Conservation (phyloP, 1,140 invertebrate genomes). For the Portunus trituberculatus region DNA sequence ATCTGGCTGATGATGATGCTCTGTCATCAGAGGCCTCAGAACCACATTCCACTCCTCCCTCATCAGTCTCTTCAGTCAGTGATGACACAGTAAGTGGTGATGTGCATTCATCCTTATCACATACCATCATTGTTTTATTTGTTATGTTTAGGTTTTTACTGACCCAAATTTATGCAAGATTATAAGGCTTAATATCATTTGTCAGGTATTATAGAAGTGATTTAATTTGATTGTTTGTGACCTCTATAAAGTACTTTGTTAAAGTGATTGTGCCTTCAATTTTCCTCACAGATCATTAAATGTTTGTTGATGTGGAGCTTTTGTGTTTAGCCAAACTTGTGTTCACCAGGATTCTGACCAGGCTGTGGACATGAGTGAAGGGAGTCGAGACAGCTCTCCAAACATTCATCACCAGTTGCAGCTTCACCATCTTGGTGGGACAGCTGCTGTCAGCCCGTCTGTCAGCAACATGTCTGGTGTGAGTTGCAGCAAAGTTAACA, state of each 20-base stretch:
- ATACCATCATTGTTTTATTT: too few relatives aligned
- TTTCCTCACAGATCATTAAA: too few relatives aligned
- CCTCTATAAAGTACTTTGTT: too few relatives aligned
- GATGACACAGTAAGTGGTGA: conserved; percentile 65
- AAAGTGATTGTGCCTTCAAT: too few relatives aligned
- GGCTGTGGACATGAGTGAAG: conserved; percentile 71
- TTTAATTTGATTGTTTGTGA: too few relatives aligned
- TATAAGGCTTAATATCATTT: too few relatives aligned
- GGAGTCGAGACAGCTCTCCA: conserved; percentile 68
- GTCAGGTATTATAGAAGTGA: too few relatives aligned
- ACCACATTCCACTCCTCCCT: conserved; percentile 72
- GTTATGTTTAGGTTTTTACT: too few relatives aligned
- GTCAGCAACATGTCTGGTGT: neutral
- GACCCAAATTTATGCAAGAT: too few relatives aligned
- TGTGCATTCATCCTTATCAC: too few relatives aligned
- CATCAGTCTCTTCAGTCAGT: conserved; percentile 70
- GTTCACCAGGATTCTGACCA: conserved; percentile 64
- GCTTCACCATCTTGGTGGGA: conserved; percentile 23
- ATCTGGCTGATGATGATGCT: conserved; percentile 63
- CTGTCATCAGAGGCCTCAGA: conserved; percentile 69
- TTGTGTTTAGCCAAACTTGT: neutral
- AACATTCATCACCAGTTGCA: conserved; percentile 68
- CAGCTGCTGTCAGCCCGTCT: neutral
- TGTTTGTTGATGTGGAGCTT: too few relatives aligned
- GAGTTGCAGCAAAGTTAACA: neutral